Percentiles rank a stretch among this genome's conserved stretches.
These are phyloP conservation scores for Pelodytes ibericus DNA, from an alignment of 2,797 vertebrate genomes.

Conservation along the genomic window DNA sequence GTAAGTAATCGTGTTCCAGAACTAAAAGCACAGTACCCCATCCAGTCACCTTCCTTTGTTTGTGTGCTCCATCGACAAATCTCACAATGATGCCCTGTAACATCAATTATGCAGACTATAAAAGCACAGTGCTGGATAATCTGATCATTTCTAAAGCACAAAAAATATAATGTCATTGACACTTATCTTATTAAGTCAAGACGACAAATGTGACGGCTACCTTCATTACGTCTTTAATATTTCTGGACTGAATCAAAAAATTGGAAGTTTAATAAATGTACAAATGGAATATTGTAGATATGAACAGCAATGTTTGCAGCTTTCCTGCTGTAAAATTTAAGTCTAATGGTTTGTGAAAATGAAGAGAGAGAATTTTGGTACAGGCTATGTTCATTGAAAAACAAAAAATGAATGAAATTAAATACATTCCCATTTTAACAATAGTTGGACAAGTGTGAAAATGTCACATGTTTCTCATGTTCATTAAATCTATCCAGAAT, in stretches of 20 bases:
- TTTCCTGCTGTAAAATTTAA: background rate
- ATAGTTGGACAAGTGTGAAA: too few relatives aligned
- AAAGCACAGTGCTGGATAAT: constrained; percentile 33
- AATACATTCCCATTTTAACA: too few relatives aligned
- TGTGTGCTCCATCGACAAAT: constrained; percentile 6
- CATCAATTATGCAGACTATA: constrained; percentile 42
- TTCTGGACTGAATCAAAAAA: constrained; percentile 17
- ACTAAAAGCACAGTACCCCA: background rate
- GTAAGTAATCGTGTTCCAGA: constrained; percentile 14
- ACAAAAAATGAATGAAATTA: too few relatives aligned
- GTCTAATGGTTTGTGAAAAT: background rate
- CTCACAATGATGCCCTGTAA: constrained; percentile 5
- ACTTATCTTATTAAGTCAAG: constrained; percentile 34
- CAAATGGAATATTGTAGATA: constrained; percentile 12
- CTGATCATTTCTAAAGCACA: constrained; percentile 26
- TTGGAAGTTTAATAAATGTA: constrained; percentile 32
- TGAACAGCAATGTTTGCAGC: background rate
- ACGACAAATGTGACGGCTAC: constrained; percentile 28
- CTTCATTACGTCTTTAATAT: constrained; percentile 45
- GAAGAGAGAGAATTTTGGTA: background rate
- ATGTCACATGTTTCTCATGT: too few relatives aligned
- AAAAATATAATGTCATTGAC: constrained; percentile 25
- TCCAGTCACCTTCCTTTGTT: constrained; percentile 26
- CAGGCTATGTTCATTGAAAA: too few relatives aligned
- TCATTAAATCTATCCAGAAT: too few relatives aligned